These are phyloP conservation scores for Peromyscus eremicus DNA, from an alignment of 2,797 vertebrate genomes.

Conservation along the genomic window DNA sequence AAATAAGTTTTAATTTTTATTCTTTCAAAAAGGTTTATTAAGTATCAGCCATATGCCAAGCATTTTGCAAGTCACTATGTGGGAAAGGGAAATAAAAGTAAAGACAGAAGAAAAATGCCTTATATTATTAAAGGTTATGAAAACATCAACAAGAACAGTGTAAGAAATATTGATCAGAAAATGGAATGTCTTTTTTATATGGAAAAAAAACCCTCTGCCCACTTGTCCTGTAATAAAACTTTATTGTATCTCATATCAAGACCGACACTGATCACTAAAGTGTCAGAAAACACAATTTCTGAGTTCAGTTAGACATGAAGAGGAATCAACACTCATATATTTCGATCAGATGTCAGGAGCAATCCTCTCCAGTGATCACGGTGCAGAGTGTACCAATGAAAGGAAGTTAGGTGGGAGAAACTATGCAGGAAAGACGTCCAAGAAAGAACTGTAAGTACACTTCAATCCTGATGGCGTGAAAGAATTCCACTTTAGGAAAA, in stretches of 20 bases:
- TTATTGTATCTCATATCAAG: background rate
- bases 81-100: background rate
- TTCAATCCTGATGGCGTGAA: background rate
- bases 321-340: background rate
- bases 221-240: background rate
- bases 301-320: background rate
- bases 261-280: background rate
- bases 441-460: background rate
- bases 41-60: background rate
- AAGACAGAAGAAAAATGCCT: conserved; percentile 9
- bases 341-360: background rate
- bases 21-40: conserved; percentile 52
- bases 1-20: conserved; percentile 49
- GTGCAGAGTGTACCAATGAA: background rate
- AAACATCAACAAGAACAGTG: background rate
- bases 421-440: background rate
- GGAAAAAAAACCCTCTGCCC: background rate
- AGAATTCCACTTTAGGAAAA: background rate
- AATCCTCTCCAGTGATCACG: background rate
- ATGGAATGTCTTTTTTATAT: background rate
- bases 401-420: background rate
- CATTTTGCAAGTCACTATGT: background rate
- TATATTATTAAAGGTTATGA: background rate
- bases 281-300: background rate
- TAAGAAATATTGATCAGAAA: background rate